Percentiles rank a stretch among this genome's conserved stretches.
Evolutionary conservation across 2,888 invertebrate genomes (phyloP).

Genomic region (Cheiracanthium punctorium): DNA sequence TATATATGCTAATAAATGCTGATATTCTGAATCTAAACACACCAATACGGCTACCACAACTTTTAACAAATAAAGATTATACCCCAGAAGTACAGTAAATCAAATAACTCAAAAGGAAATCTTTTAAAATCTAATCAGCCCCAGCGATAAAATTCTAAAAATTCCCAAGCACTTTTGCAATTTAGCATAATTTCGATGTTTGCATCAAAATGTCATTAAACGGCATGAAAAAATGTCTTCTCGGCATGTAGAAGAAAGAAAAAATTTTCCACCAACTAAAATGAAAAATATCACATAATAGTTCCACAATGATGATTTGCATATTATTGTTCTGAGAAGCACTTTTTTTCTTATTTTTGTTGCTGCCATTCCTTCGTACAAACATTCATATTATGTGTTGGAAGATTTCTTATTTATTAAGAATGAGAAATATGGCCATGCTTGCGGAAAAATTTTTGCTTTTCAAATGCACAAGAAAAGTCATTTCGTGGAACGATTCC

Average conservation of each 20-base stretch:
- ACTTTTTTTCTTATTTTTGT: neutral
- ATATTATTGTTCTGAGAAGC: conserved; percentile 55
- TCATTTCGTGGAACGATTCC: neutral
- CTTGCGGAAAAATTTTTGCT: conserved; percentile 7
- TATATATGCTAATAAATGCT: too few species aligned
- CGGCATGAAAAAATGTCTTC: conserved; percentile 26
- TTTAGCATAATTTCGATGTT: conserved; percentile 22
- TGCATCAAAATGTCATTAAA: conserved; percentile 66
- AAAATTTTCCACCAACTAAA: conserved; percentile 36
- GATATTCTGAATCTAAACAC: too few species aligned
- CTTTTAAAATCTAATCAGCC: conserved; percentile 63
- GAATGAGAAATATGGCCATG: conserved; percentile 31
- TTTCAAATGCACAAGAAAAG: conserved; percentile 58
- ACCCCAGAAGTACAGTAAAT: neutral
- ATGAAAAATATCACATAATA: conserved; percentile 64
- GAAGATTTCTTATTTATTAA: conserved; percentile 50
- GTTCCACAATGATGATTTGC: conserved; percentile 45
- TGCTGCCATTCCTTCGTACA: conserved; percentile 37
- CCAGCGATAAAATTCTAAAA: conserved; percentile 16
- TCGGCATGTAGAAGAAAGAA: neutral
- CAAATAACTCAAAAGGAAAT: conserved; percentile 32
- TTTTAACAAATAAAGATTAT: neutral
- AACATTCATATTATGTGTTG: conserved; percentile 26
- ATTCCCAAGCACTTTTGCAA: neutral
- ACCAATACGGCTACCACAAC: too few species aligned